Evolutionary conservation across 2,113 vertebrate species (phyloP).

Genomic region (Phalacrocorax brasilianus): DNA sequence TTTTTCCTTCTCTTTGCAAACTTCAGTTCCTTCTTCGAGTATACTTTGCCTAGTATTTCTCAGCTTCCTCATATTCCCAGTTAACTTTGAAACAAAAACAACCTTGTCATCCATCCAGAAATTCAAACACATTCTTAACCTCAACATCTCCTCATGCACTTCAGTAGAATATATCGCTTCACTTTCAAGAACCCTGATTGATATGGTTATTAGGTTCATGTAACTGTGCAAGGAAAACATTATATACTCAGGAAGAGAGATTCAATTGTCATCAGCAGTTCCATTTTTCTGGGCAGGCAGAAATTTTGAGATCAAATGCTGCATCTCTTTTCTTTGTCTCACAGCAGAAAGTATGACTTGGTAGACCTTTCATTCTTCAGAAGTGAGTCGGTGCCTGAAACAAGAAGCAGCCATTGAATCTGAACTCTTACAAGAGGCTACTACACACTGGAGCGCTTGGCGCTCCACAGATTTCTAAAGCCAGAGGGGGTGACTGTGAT

Average conservation of each 20-base stretch:
- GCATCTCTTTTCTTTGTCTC: slow-evolving; percentile 41
- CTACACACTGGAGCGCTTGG: neutral
- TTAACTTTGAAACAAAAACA: slow-evolving; percentile 55
- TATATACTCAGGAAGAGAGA: slow-evolving; percentile 32
- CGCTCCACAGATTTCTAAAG: neutral
- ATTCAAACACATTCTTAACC: slow-evolving; percentile 65
- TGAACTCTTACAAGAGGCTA: neutral
- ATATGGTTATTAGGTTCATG: slow-evolving; percentile 67
- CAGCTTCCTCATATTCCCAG: slow-evolving; percentile 12
- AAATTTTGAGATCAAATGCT: slow-evolving; percentile 65
- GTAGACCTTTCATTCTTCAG: slow-evolving; percentile 45
- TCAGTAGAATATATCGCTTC: slow-evolving; percentile 40
- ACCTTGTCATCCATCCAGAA: slow-evolving; percentile 44
- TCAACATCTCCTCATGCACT: slow-evolving; percentile 29
- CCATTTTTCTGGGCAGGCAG: slow-evolving; percentile 31
- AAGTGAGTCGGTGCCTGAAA: neutral
- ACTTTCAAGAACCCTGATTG: slow-evolving; percentile 63
- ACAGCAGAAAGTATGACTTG: slow-evolving; percentile 22
- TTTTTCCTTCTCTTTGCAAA: slow-evolving; percentile 23
- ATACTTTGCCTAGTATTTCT: slow-evolving; percentile 5
- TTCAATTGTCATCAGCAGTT: slow-evolving; percentile 46
- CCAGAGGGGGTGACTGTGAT: neutral
- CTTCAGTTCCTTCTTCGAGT: slow-evolving; percentile 13
- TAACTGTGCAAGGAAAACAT: slow-evolving; percentile 53
- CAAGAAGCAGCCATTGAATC: neutral